Percentiles rank a stretch among this genome's conserved stretches.
Evolutionary conservation across 2,113 vertebrate genomes (phyloP).

Genomic region (Mus musculus): DNA sequence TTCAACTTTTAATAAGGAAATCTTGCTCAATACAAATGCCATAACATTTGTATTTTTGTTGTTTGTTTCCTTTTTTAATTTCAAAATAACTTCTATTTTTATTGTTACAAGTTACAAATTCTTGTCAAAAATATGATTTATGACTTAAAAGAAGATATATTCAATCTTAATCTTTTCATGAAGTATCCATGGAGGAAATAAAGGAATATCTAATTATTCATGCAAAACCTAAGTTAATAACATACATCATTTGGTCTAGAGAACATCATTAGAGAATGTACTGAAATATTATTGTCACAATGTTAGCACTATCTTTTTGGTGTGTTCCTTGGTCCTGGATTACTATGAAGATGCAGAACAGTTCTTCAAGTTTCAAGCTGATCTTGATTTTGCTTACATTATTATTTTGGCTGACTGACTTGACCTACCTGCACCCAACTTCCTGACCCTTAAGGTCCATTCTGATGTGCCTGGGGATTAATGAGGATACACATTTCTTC

Average conservation of each 20-base stretch:
- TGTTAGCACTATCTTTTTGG: neutral
- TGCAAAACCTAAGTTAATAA: neutral
- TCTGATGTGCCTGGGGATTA: slow-evolving; percentile 59
- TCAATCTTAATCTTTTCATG: slow-evolving; percentile 26
- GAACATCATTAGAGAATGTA: slow-evolving; percentile 9
- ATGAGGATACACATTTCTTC: slow-evolving; percentile 21
- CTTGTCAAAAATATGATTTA: slow-evolving; percentile 1
- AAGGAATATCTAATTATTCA: slow-evolving; percentile 19
- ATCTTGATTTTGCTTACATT: slow-evolving; percentile 41
- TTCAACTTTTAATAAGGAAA: no score
- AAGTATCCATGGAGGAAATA: slow-evolving; percentile 30
- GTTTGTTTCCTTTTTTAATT: neutral
- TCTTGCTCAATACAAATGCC: neutral
- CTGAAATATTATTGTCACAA: neutral
- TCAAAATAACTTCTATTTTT: slow-evolving; percentile 6
- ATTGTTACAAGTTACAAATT: neutral
- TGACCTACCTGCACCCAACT: slow-evolving; percentile 22
- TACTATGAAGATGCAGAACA: neutral
- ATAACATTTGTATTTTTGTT: neutral
- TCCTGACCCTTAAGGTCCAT: slow-evolving; percentile 50
- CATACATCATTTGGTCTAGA: neutral
- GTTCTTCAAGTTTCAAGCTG: neutral
- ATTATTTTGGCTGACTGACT: slow-evolving; percentile 20
- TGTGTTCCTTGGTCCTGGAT: neutral
- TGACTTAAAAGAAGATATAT: slow-evolving; percentile 2